phyloP scores from a whole-genome alignment of 2,888 invertebrate genomes.

The Calliphora vomitoria region DNA sequence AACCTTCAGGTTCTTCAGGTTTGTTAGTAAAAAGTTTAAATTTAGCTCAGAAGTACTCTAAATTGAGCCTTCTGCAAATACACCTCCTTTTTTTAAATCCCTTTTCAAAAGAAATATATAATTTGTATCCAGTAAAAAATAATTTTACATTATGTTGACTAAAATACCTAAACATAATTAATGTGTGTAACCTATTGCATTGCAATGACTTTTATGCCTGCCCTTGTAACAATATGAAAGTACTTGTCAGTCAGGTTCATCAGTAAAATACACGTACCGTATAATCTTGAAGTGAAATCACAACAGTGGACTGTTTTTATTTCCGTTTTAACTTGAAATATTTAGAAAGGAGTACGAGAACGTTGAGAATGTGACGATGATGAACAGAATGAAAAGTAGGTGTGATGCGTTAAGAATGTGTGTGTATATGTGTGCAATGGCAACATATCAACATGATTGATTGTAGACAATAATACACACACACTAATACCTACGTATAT shows the following conservation, averaged over 20 bases:
- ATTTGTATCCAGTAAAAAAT: too few relatives aligned
- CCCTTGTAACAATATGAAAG: not conserved
- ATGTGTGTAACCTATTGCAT: too few relatives aligned
- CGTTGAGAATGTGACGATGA: constrained; percentile 25
- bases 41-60: too few relatives aligned
- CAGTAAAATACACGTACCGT: constrained; percentile 17
- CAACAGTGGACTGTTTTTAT: constrained; percentile 43
- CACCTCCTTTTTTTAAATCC: too few relatives aligned
- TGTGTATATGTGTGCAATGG: not conserved
- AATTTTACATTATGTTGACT: too few relatives aligned
- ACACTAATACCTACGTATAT: not conserved
- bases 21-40: too few relatives aligned
- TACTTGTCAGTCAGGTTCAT: constrained; percentile 16
- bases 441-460: constrained; percentile 50
- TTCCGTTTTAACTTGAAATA: constrained; percentile 31
- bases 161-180: too few relatives aligned
- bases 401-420: constrained; percentile 34
- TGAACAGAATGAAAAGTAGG: constrained; percentile 27
- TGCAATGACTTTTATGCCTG: not conserved
- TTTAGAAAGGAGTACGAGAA: constrained; percentile 26
- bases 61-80: too few relatives aligned
- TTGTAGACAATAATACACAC: constrained; percentile 33
- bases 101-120: too few relatives aligned
- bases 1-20: too few relatives aligned
- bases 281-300: constrained; percentile 49